These are phyloP conservation scores for Luffia ferchaultella DNA, from an alignment of 2,888 invertebrate genomes.

Conservation along the genomic window DNA sequence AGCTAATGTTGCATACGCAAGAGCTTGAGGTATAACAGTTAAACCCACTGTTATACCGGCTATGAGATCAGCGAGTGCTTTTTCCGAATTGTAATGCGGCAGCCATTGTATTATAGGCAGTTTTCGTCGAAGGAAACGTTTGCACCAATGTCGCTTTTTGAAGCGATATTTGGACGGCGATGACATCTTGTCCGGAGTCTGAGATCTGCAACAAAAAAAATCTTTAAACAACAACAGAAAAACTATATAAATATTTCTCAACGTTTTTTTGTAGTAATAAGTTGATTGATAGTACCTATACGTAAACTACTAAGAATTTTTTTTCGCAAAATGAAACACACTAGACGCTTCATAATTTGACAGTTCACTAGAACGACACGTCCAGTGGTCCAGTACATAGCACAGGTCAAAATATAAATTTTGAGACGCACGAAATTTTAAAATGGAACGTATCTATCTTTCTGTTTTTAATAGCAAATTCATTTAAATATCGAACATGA, in stretches of 20 bases:
- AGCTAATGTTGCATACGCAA: conserved; percentile 91
- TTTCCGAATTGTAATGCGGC: conserved; percentile 76
- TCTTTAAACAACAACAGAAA: conserved; percentile 10
- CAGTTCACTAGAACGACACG: too few relatives aligned
- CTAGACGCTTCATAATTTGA: too few relatives aligned
- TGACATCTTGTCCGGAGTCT: conserved; percentile 29
- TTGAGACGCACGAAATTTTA: too few relatives aligned
- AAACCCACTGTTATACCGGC: conserved; percentile 93
- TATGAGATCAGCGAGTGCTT: conserved; percentile 84
- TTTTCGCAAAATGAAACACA: too few relatives aligned
- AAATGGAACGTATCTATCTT: too few relatives aligned
- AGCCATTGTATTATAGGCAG: conserved; percentile 78
- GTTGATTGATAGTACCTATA: too few relatives aligned
- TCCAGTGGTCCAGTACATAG: too few relatives aligned
- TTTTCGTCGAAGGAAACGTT: conserved; percentile 49
- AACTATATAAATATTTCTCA: conserved; percentile 12
- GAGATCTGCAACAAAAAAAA: conserved; percentile 7
- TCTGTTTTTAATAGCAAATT: too few relatives aligned
- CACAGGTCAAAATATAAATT: too few relatives aligned
- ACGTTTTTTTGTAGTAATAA: too few relatives aligned
- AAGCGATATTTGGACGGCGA: conserved; percentile 51
- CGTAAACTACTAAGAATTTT: too few relatives aligned
- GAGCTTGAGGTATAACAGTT: conserved; percentile 91
- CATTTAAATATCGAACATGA: too few relatives aligned
- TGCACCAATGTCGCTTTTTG: conserved; percentile 44